A percentile compares a stretch with the other conserved stretches of the same genome.
Evolutionary conservation across 2,797 vertebrate species (phyloP).

Genomic region (Tympanoctomys barrerae): DNA sequence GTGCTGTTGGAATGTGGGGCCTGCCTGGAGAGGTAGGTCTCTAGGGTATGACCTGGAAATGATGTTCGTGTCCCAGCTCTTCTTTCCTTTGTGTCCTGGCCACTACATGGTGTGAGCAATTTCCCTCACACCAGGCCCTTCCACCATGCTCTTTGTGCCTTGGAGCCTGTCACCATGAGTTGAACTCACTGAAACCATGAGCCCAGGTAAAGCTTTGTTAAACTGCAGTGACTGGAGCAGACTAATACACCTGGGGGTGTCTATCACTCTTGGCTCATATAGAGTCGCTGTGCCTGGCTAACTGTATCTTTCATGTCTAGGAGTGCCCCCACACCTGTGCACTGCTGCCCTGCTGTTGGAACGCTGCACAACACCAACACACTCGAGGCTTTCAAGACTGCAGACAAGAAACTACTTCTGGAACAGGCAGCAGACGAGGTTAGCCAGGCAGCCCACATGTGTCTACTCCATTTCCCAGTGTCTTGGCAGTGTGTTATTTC

Average conservation of each 20-base stretch:
- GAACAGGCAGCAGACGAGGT: slow-evolving; percentile 95
- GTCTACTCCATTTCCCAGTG: background rate
- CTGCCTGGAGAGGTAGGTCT: background rate
- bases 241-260: background rate
- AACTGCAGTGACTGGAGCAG: background rate
- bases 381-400: slow-evolving; percentile 95
- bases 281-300: background rate
- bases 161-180: background rate
- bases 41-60: background rate
- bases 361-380: slow-evolving; percentile 97
- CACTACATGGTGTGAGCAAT: background rate
- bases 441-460: slow-evolving; percentile 10
- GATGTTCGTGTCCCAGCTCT: background rate
- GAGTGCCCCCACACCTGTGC: slow-evolving; percentile 91
- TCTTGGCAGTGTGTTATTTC: background rate
- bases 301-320: slow-evolving; percentile 81
- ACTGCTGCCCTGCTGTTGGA: slow-evolving; percentile 93
- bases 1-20: background rate
- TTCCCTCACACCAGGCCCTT: background rate
- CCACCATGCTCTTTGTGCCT: background rate
- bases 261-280: background rate
- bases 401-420: slow-evolving; percentile 95
- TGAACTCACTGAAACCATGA: background rate
- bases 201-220: background rate
- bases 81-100: background rate